phyloP scores from a whole-genome alignment of 2,888 invertebrate species.

The Diplolepis rosae region DNA sequence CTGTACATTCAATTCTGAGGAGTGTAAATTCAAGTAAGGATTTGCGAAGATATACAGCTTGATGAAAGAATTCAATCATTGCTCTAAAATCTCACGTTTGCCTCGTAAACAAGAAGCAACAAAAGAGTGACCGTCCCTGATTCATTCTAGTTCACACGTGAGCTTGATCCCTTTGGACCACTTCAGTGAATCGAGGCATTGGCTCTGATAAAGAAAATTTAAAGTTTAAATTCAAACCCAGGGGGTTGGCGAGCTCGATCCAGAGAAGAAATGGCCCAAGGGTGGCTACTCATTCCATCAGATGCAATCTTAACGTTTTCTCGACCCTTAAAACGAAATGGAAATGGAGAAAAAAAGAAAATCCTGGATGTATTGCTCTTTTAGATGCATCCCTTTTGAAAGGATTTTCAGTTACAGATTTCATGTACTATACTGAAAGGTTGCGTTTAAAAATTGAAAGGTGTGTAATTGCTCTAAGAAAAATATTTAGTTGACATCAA shows the following conservation, averaged over 20 bases:
- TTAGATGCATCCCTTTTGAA: background rate
- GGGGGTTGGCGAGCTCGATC: constrained; percentile 47
- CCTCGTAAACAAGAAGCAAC: constrained; percentile 72
- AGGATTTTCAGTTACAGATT: too few relatives aligned
- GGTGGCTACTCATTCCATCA: constrained; percentile 53
- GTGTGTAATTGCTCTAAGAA: too few relatives aligned
- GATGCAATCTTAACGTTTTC: constrained; percentile 66
- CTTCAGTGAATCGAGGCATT: constrained; percentile 61
- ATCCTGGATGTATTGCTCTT: constrained; percentile 32
- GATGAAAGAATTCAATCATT: constrained; percentile 66
- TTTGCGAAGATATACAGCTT: constrained; percentile 46
- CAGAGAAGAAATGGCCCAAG: constrained; percentile 41
- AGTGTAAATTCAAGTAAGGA: constrained; percentile 33
- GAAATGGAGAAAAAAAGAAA: constrained; percentile 49
- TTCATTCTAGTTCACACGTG: constrained; percentile 42
- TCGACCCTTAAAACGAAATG: constrained; percentile 50
- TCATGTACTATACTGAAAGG: too few relatives aligned
- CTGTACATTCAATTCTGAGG: background rate
- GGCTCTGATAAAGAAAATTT: constrained; percentile 71
- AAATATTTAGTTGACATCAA: too few relatives aligned
- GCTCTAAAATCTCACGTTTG: constrained; percentile 67
- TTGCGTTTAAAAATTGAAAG: too few relatives aligned
- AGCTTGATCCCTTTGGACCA: constrained; percentile 61
- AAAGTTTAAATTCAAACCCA: constrained; percentile 66
- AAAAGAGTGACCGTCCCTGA: constrained; percentile 68